Percentiles rank a stretch among this genome's conserved stretches.
Conservation (phyloP, 2,888 invertebrate species). For the Icerya purchasi region DNA sequence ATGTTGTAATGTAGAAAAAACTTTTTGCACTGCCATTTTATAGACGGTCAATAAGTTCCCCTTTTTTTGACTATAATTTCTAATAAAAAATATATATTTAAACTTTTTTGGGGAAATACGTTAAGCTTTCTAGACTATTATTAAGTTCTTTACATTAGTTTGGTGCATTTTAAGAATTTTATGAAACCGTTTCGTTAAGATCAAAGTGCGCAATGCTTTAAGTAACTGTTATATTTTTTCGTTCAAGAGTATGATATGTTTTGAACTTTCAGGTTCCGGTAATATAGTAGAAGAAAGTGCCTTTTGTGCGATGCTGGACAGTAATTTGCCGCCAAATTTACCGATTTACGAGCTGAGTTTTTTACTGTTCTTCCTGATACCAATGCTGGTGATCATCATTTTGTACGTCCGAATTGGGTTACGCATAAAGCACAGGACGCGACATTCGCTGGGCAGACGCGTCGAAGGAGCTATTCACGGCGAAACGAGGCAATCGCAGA, state of each 20-base stretch:
- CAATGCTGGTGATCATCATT: slow-evolving; percentile 47
- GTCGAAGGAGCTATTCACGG: slow-evolving; percentile 38
- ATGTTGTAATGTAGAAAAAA: no score
- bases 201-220: no score
- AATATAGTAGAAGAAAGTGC: slow-evolving; percentile 45
- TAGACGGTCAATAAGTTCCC: no score
- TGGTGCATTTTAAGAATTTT: no score
- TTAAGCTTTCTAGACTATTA: no score
- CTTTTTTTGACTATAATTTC: no score
- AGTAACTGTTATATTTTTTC: no score
- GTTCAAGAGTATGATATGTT: neutral
- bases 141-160: no score
- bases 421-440: slow-evolving; percentile 34
- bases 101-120: no score
- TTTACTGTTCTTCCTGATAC: slow-evolving; percentile 57
- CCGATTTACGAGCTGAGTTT: slow-evolving; percentile 62
- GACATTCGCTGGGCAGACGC: slow-evolving; percentile 28
- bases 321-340: slow-evolving; percentile 31
- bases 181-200: no score
- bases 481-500: slow-evolving; percentile 43
- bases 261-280: slow-evolving; percentile 26
- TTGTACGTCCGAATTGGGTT: slow-evolving; percentile 60
- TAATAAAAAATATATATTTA: no score
- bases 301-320: slow-evolving; percentile 50
- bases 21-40: no score